Conservation (phyloP, 2,797 vertebrate species). For the Nasua narica region DNA sequence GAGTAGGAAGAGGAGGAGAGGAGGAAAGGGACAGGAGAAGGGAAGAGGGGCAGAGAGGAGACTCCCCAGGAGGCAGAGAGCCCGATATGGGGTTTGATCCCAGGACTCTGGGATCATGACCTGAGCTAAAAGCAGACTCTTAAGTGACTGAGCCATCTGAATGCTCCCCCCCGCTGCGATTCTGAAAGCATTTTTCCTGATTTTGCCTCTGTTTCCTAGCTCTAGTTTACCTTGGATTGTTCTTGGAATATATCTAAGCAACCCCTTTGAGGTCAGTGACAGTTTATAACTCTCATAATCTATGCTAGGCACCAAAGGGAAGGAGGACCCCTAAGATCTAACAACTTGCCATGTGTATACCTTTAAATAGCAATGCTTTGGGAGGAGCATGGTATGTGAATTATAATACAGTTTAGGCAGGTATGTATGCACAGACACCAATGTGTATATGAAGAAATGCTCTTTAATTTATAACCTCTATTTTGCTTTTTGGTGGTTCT, state of each 20-base stretch:
- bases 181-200: neutral
- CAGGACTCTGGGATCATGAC: neutral
- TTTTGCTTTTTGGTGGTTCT: neutral
- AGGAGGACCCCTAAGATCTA: neutral
- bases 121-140: neutral
- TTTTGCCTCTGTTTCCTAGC: neutral
- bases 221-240: neutral
- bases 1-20: too few relatives aligned
- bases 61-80: neutral
- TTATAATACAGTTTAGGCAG: neutral
- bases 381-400: neutral
- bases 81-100: neutral
- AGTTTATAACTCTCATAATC: neutral
- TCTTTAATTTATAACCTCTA: neutral
- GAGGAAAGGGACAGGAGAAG: too few relatives aligned
- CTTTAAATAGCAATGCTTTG: neutral
- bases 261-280: neutral
- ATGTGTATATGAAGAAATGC: neutral
- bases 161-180: neutral
- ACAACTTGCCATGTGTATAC: neutral
- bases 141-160: neutral
- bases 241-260: neutral
- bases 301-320: neutral
- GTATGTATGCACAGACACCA: neutral
- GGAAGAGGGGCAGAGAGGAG: neutral